Percentiles rank a stretch among this genome's conserved stretches.
phyloP scores from a whole-genome alignment of 2,113 vertebrate genomes.

The Cephalopholis sonnerati region DNA sequence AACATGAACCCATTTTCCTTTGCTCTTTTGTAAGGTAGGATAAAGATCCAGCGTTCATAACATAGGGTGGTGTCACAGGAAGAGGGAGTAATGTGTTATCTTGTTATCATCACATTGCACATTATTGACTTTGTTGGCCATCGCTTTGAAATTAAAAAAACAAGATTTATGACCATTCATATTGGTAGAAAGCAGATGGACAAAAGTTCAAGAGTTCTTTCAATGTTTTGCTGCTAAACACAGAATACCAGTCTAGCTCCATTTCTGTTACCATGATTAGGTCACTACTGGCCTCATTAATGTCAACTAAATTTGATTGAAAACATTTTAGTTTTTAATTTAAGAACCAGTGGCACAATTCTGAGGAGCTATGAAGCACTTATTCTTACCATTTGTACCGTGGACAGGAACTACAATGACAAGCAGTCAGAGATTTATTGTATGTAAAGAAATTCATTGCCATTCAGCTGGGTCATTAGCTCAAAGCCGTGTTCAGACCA shows the following conservation, averaged over 20 bases:
- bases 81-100: conserved; percentile 24
- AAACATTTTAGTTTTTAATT: conserved; percentile 9
- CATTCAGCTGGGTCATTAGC: neutral
- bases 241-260: neutral
- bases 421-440: neutral
- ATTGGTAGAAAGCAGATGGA: conserved; percentile 3
- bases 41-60: conserved; percentile 39
- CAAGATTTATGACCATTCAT: conserved; percentile 6
- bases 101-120: conserved; percentile 48
- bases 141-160: conserved; percentile 7
- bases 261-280: neutral
- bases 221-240: neutral
- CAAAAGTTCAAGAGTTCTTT: neutral
- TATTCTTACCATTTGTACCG: neutral
- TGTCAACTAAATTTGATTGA: neutral
- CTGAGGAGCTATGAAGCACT: neutral
- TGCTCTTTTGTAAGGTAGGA: conserved; percentile 27
- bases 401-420: neutral
- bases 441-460: neutral
- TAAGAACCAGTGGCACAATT: neutral
- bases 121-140: conserved; percentile 33
- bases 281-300: neutral
- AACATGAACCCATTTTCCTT: conserved; percentile 45
- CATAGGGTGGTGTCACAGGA: conserved; percentile 38
- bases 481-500: too few relatives aligned